These are phyloP conservation scores for Rhabdornis inornatus DNA, from an alignment of 2,113 vertebrate genomes.

Conservation along the genomic window DNA sequence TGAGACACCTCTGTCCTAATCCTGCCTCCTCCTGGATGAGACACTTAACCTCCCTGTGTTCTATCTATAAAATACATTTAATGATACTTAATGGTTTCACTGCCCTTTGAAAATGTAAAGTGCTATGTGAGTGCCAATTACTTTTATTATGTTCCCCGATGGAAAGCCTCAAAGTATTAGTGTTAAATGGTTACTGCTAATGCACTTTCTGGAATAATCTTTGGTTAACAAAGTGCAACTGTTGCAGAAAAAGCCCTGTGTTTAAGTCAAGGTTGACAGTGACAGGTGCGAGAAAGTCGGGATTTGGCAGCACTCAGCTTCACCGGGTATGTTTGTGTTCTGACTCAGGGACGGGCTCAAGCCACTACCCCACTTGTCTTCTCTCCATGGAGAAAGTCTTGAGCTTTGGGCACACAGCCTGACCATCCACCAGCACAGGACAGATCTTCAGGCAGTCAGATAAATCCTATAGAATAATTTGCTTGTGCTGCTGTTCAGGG, in stretches of 20 bases:
- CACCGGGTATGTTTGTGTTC: rapidly evolving
- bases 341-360: neutral
- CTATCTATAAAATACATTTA: slow-evolving; percentile 51
- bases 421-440: neutral
- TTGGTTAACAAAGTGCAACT: neutral
- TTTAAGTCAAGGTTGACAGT: neutral
- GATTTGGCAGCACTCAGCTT: neutral
- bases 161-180: neutral
- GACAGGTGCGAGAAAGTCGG: neutral
- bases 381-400: neutral
- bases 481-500: neutral
- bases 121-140: slow-evolving; percentile 42
- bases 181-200: slow-evolving; percentile 46
- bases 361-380: neutral
- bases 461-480: neutral
- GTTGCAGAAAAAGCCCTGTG: neutral
- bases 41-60: slow-evolving; percentile 25
- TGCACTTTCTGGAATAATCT: slow-evolving; percentile 49
- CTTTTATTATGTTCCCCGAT: slow-evolving; percentile 47
- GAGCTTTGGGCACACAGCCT: neutral
- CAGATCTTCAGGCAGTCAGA: neutral
- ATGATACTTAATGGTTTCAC: slow-evolving; percentile 58
- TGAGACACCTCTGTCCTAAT: slow-evolving; percentile 2
- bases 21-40: slow-evolving; percentile 1
- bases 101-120: slow-evolving; percentile 40